Percentiles rank a stretch among this genome's conserved stretches.
phyloP scores from a whole-genome alignment of 2,888 invertebrate species.

The Lasioglossum zephyrum region DNA sequence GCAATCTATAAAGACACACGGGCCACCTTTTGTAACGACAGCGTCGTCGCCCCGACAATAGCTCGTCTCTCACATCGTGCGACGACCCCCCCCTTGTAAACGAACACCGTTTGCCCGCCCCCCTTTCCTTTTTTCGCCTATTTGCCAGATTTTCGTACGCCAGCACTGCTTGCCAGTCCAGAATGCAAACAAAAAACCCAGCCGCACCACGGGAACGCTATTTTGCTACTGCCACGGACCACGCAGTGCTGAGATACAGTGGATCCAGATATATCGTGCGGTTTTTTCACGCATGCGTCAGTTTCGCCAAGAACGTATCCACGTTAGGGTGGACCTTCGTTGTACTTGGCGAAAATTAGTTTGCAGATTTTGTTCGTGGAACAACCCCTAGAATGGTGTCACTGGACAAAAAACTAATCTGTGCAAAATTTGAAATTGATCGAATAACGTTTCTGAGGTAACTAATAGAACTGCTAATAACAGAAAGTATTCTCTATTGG shows the following conservation, averaged over 20 bases:
- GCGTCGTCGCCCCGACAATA: background rate
- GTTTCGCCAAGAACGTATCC: no score
- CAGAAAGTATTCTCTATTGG: no score
- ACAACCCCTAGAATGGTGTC: no score
- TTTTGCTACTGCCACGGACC: conserved; percentile 51
- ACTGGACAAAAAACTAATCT: no score
- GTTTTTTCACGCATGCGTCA: no score
- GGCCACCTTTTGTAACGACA: background rate
- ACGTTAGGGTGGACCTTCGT: no score
- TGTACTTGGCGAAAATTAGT: no score
- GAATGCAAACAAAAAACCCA: conserved; percentile 34
- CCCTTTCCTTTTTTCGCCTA: conserved; percentile 1
- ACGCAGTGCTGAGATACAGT: conserved; percentile 23
- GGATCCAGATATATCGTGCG: no score
- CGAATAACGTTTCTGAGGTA: no score
- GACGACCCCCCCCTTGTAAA: background rate
- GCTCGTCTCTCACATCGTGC: background rate
- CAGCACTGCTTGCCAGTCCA: background rate
- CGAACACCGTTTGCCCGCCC: conserved; percentile 4
- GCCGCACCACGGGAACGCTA: conserved; percentile 33
- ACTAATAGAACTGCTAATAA: no score
- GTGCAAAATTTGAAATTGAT: no score
- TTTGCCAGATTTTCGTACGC: conserved; percentile 1
- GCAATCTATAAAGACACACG: background rate
- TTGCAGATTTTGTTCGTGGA: no score